Evolutionary conservation across 2,797 vertebrate genomes (phyloP).

Genomic region (Sebastiscus albofasciatus): DNA sequence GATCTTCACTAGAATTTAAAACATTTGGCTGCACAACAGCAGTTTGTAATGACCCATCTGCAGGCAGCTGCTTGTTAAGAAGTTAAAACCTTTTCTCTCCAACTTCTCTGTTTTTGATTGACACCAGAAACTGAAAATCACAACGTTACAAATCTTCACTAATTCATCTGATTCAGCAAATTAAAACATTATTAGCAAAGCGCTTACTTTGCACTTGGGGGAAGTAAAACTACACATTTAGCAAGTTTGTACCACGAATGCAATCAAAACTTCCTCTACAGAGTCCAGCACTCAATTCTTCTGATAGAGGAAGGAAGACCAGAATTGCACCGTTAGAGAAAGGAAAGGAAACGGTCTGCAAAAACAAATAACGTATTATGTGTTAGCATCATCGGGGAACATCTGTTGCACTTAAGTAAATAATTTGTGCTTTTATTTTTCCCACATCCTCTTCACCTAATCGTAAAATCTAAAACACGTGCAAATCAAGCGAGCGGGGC

Average conservation of each 20-base stretch:
- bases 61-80: background rate
- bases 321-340: conserved; percentile 1
- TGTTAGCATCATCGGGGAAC: background rate
- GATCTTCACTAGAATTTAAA: background rate
- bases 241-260: conserved; percentile 18
- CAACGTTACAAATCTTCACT: background rate
- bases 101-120: conserved; percentile 12
- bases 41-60: background rate
- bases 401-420: conserved; percentile 1
- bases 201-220: background rate
- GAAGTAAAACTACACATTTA: conserved; percentile 52
- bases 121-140: background rate
- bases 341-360: conserved; percentile 17
- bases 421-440: background rate
- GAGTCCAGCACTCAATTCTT: background rate
- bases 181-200: background rate
- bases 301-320: conserved; percentile 17
- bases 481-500: background rate
- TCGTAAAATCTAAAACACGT: conserved; percentile 1
- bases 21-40: background rate
- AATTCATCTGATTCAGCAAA: conserved; percentile 28
- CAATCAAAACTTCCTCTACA: conserved; percentile 15
- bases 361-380: background rate
- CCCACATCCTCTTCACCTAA: background rate
- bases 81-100: background rate